Base-by-base conservation (phyloP, 2,888 invertebrate species). In the Ashinkailepas kermadecensis region DNA sequence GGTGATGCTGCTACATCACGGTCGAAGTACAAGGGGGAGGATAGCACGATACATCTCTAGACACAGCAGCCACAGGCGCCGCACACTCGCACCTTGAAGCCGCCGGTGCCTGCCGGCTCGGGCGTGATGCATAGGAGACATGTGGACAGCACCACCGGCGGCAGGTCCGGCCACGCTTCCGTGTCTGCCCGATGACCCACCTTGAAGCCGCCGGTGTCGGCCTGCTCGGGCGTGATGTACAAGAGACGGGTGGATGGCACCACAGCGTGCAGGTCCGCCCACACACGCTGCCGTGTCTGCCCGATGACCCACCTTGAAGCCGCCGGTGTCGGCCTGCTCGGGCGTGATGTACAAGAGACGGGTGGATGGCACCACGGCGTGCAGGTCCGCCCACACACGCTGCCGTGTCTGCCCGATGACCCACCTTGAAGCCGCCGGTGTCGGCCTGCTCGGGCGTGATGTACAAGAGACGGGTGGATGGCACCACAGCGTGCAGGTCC, bases 191-290 rank as follows among this genome's bases (percentile, higher is more conserved):
- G 39, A 39, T 39, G 39, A 39, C 39, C 39, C 83, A 89, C 89
- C 87, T 92, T 92, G 86, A 94, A 94, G 81, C 90, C 91, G 65
- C 90, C 89, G 4, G 96, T 95, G 78, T 80, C 93, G 78, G 95
- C 96, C 88, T 97, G 95, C 88, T 99, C 99, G 0, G 99, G 99
- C 2, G 99, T 99, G 11, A 99, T 92, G 88, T 99, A 99, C 58
- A 99, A 89, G 85, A 99, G 91, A 85, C 92, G 93, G 25, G 93
- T 95, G 82, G 90, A 91, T 0, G 97, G 96, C 83, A 90, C 91
- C 85, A 91, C 90, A 79, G 91, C 90, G 83, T 90, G 91, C 83
- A 99, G 89, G 88, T 97, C 96, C 86, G 90, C 91, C 78, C 94
- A 87, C n/a, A n/a, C n/a, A n/a, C 10, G 99, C 93, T 4, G 39